Conservation (phyloP, 2,797 vertebrate genomes). For the Anabas testudineus region DNA sequence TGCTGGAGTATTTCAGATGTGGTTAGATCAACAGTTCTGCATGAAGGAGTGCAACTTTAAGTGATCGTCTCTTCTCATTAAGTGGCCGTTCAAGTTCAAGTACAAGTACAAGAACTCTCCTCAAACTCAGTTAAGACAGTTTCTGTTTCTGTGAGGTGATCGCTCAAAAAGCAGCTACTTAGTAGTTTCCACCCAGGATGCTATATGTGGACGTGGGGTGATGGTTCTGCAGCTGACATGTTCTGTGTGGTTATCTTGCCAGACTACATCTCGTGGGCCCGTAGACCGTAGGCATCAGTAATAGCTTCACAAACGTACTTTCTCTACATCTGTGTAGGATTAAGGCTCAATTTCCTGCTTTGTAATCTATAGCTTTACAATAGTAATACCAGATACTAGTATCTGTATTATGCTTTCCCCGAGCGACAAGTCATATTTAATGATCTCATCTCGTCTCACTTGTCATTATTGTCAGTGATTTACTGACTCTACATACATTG, state of each 20-base stretch:
- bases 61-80: too few species aligned
- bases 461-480: constrained; percentile 56
- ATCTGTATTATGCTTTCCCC: constrained; percentile 22
- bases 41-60: too few species aligned
- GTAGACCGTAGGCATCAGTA: constrained; percentile 51
- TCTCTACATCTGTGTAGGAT: constrained; percentile 50
- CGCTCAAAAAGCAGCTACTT: constrained; percentile 6
- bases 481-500: constrained; percentile 41
- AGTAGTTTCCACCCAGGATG: constrained; percentile 20
- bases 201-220: constrained; percentile 53
- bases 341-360: constrained; percentile 43
- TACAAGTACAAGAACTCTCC: neutral
- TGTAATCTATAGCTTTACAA: constrained; percentile 53
- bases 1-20: too few species aligned
- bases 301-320: constrained; percentile 56
- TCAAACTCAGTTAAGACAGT: constrained; percentile 9
- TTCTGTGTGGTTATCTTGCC: constrained; percentile 64
- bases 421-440: constrained; percentile 28
- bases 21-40: too few species aligned
- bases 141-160: neutral
- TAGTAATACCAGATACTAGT: constrained; percentile 32
- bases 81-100: too few species aligned
- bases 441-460: neutral
- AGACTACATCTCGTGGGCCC: constrained; percentile 59
- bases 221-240: constrained; percentile 65